These are phyloP conservation scores for Vulpes vulpes DNA, from an alignment of 2,113 vertebrate genomes.

Conservation along the genomic window DNA sequence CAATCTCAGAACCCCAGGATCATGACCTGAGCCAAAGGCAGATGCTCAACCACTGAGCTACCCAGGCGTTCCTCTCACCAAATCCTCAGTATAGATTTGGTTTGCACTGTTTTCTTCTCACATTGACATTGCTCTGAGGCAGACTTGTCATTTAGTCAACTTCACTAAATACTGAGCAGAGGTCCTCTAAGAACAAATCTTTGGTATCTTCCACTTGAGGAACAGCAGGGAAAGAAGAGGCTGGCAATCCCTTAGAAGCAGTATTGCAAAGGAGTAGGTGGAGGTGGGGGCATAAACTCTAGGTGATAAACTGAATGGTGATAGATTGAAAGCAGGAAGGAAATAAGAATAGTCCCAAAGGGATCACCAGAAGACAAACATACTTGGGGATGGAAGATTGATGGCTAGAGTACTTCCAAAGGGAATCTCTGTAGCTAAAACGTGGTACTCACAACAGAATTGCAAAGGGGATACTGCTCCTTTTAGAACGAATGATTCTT, in stretches of 20 bases:
- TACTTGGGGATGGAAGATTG: not conserved
- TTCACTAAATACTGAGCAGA: slow-evolving; percentile 1
- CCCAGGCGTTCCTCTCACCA: too few relatives aligned
- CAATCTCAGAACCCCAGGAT: too few relatives aligned
- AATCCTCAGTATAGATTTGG: not conserved
- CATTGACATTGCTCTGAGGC: not conserved
- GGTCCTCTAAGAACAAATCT: not conserved
- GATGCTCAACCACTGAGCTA: too few relatives aligned
- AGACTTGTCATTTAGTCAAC: not conserved
- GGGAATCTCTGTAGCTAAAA: not conserved
- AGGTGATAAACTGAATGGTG: not conserved
- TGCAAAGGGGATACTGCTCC: not conserved
- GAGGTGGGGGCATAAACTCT: not conserved
- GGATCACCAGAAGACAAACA: not conserved
- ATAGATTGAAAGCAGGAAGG: not conserved
- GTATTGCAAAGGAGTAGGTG: not conserved
- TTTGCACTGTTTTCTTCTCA: not conserved
- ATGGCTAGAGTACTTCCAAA: not conserved
- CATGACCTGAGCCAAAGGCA: too few relatives aligned
- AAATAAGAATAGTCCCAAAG: not conserved
- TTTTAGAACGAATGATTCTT: not conserved
- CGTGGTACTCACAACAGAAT: not conserved
- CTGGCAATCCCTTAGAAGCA: not conserved
- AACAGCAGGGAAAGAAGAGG: not conserved
- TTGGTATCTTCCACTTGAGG: not conserved